A percentile compares a stretch with the other conserved stretches of the same genome.
Conservation (phyloP, 2,888 invertebrate species). For the Perithous albicinctus region DNA sequence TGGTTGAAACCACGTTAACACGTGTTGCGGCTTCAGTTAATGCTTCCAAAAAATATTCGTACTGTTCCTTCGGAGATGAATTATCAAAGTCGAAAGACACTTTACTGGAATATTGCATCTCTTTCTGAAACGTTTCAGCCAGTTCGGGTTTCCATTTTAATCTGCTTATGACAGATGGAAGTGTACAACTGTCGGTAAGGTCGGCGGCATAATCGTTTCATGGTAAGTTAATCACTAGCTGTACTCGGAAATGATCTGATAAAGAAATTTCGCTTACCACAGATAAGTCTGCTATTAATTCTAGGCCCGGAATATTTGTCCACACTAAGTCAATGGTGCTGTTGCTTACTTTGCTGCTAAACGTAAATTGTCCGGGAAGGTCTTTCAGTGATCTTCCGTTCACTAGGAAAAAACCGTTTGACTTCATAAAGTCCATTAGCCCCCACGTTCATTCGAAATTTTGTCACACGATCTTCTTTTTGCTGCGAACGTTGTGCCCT, state of each 20-base stretch:
- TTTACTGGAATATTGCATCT: neutral
- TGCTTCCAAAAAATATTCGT: neutral
- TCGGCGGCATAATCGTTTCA: neutral
- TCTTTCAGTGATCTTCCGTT: conserved; percentile 39
- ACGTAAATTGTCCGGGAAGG: conserved; percentile 2
- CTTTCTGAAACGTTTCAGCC: conserved; percentile 1
- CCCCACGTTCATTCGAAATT: conserved; percentile 14
- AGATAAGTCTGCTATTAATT: conserved; percentile 5
- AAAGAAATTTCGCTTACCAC: conserved; percentile 24
- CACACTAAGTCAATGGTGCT: conserved; percentile 5
- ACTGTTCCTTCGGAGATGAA: neutral
- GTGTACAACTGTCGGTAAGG: neutral
- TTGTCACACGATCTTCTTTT: conserved; percentile 15
- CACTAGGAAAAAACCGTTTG: conserved; percentile 7
- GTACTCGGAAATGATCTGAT: conserved; percentile 25
- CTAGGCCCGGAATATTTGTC: conserved; percentile 4
- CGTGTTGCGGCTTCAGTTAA: neutral
- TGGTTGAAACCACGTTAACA: neutral
- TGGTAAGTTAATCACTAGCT: conserved; percentile 15
- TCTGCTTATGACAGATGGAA: neutral
- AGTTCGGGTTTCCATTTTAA: conserved; percentile 14
- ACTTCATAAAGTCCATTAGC: conserved; percentile 32
- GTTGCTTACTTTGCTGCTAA: conserved; percentile 8
- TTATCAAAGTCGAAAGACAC: neutral
- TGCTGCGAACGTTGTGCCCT: conserved; percentile 2